Percentiles rank a stretch among this genome's conserved stretches.
These are phyloP conservation scores for Rhodophaea formosa DNA, from an alignment of 2,888 invertebrate species.

Conservation along the genomic window DNA sequence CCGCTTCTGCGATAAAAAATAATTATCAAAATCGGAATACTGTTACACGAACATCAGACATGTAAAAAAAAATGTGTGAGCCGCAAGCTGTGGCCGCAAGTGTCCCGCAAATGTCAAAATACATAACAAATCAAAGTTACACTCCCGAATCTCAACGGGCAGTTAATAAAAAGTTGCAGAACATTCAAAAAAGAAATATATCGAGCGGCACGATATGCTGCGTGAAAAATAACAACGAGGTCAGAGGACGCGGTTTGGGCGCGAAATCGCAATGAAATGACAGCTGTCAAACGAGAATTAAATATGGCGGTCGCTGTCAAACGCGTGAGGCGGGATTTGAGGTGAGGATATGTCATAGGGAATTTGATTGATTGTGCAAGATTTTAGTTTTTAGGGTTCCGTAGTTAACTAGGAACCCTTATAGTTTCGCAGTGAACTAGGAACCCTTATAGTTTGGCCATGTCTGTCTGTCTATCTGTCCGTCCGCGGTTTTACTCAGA, in stretches of 20 bases:
- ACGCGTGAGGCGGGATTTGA: background rate
- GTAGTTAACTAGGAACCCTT: too few species aligned
- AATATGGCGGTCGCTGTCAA: constrained; percentile 7
- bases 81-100: too few species aligned
- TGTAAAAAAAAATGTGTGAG: too few species aligned
- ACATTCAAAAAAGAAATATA: background rate
- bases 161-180: background rate
- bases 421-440: too few species aligned
- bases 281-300: constrained; percentile 12
- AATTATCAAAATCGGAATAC: too few species aligned
- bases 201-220: background rate
- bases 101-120: too few species aligned
- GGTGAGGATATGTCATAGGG: background rate
- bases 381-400: background rate
- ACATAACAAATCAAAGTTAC: background rate
- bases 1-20: too few species aligned
- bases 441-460: too few species aligned
- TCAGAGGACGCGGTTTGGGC: background rate
- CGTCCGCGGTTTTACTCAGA: too few species aligned
- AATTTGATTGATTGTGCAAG: background rate
- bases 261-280: constrained; percentile 1
- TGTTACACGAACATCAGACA: too few species aligned
- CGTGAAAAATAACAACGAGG: background rate
- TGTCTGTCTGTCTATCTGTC: too few species aligned
- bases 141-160: background rate